Evolutionary conservation across 2,797 vertebrate genomes (phyloP).

Genomic region (Rhadinocentrus ornatus): DNA sequence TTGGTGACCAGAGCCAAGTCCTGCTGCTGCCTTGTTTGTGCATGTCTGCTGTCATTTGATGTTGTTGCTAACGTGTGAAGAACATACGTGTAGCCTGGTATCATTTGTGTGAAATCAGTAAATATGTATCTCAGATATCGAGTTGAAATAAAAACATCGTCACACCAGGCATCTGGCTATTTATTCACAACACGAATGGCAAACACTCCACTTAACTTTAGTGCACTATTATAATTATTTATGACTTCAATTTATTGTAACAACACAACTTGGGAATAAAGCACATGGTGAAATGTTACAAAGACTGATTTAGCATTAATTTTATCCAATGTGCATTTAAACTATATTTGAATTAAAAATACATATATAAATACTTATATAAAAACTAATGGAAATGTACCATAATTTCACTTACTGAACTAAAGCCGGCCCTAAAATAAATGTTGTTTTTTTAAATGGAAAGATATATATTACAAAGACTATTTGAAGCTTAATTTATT

Average conservation of each 20-base stretch:
- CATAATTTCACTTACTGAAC: background rate
- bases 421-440: too few species aligned
- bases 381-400: background rate
- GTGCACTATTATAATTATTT: background rate
- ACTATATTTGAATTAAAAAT: too few species aligned
- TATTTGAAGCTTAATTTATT: too few species aligned
- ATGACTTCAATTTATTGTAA: background rate
- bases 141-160: slow-evolving; percentile 72
- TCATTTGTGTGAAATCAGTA: slow-evolving; percentile 69
- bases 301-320: too few species aligned
- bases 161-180: slow-evolving; percentile 13
- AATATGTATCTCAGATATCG: slow-evolving; percentile 65
- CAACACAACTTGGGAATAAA: background rate
- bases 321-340: too few species aligned
- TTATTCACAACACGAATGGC: slow-evolving; percentile 1
- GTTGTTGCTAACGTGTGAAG: slow-evolving; percentile 67
- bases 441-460: too few species aligned
- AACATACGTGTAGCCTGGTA: slow-evolving; percentile 68
- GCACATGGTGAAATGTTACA: background rate
- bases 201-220: background rate
- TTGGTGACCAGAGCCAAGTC: slow-evolving; percentile 14
- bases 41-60: slow-evolving; percentile 75
- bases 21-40: slow-evolving; percentile 66
- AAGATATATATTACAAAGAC: too few species aligned
- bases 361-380: too few species aligned